phyloP scores from a whole-genome alignment of 2,888 invertebrate genomes.

The Cactoblastis cactorum region DNA sequence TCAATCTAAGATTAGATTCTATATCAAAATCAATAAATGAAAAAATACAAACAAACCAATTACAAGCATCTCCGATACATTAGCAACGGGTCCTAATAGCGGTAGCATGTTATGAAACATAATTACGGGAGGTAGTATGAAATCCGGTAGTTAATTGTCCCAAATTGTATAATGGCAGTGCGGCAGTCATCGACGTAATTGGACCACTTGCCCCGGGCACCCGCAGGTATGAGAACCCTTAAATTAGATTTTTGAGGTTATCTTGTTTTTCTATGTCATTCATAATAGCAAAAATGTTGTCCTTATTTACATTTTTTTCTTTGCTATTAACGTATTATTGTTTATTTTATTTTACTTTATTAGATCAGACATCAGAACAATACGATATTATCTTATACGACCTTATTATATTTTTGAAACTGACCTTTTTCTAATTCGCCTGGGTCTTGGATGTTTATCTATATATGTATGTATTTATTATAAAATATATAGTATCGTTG shows the following conservation, averaged over 20 bases:
- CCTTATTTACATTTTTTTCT: too few species aligned
- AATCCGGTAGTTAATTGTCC: constrained; percentile 79
- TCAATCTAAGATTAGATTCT: too few species aligned
- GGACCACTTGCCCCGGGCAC: constrained; percentile 33
- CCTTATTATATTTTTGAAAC: too few species aligned
- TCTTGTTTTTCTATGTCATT: not conserved
- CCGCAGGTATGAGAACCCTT: constrained; percentile 16
- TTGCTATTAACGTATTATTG: too few species aligned
- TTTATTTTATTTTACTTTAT: too few species aligned
- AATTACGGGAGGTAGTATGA: constrained; percentile 66
- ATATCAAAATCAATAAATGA: constrained; percentile 17
- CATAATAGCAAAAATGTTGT: not conserved
- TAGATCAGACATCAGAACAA: too few species aligned
- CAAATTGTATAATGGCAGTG: constrained; percentile 76
- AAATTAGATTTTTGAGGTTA: constrained; percentile 7
- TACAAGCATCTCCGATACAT: constrained; percentile 50
- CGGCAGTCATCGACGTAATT: constrained; percentile 58
- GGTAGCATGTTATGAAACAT: constrained; percentile 68
- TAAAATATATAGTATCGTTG: too few species aligned
- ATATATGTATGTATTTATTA: too few species aligned
- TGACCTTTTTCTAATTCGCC: too few species aligned
- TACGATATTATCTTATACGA: too few species aligned
- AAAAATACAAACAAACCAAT: constrained; percentile 57
- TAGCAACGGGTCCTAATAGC: constrained; percentile 45
- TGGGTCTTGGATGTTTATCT: too few species aligned